These are phyloP conservation scores for Saccopteryx leptura DNA, from an alignment of 2,113 vertebrate species.

Conservation along the genomic window DNA sequence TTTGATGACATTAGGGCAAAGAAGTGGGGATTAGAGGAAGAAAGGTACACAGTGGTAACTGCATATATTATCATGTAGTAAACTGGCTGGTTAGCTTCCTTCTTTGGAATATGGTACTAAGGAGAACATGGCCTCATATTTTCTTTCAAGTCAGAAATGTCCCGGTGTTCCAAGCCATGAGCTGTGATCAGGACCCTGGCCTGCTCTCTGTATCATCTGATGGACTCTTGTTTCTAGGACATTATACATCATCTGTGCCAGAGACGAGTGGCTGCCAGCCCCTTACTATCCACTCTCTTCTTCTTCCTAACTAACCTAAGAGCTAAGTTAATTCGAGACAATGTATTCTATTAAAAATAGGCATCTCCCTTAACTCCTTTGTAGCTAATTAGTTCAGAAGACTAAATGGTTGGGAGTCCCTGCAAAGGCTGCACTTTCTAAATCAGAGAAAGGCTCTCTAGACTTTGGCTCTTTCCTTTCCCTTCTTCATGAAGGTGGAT, in stretches of 20 bases:
- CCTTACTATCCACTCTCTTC: not conserved
- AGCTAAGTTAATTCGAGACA: too few relatives aligned
- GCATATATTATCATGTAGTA: fast-evolving
- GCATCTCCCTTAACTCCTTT: not conserved
- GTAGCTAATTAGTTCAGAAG: not conserved
- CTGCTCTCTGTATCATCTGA: not conserved
- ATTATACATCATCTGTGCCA: too few relatives aligned
- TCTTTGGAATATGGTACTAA: not conserved
- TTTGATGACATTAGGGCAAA: not conserved
- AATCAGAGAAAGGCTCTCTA: not conserved
- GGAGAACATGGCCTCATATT: not conserved
- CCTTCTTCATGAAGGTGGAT: not conserved
- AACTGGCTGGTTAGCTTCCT: not conserved
- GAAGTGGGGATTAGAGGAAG: not conserved
- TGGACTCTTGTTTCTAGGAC: not conserved
- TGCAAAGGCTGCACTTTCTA: not conserved
- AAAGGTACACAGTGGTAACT: not conserved
- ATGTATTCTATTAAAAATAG: not conserved
- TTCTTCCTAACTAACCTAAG: too few relatives aligned
- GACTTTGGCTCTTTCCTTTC: not conserved
- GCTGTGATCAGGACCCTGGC: not conserved
- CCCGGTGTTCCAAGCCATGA: not conserved
- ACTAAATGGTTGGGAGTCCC: fast-evolving
- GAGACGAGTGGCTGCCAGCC: not conserved
- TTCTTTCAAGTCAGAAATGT: not conserved